Conservation (phyloP, 1,140 invertebrate species). For the Caenorhabditis tropicalis region DNA sequence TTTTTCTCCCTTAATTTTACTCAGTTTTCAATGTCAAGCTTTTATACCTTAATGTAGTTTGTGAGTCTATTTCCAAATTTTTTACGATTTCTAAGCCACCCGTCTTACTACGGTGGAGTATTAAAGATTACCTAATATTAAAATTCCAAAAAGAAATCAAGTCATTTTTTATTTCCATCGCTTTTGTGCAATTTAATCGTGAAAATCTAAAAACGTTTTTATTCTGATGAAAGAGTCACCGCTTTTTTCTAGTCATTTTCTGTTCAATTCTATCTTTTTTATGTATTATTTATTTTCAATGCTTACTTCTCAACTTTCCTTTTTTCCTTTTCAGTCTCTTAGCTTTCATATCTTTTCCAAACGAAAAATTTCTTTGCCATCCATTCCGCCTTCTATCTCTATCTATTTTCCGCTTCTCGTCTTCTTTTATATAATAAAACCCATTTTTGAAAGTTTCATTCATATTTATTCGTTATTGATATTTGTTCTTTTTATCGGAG, state of each 20-base stretch:
- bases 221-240: conserved; percentile 16
- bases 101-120: no score
- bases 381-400: neutral
- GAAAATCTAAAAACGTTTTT: no score
- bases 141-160: neutral
- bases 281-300: neutral
- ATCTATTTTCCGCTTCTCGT: neutral
- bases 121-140: no score
- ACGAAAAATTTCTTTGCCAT: neutral
- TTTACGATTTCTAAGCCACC: neutral
- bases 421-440: neutral
- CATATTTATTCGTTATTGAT: neutral
- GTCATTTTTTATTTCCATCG: neutral
- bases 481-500: no score
- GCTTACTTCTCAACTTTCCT: neutral
- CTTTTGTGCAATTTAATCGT: neutral
- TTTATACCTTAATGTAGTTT: neutral
- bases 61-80: neutral
- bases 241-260: neutral
- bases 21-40: neutral
- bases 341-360: neutral
- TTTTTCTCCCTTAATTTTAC: conserved; percentile 12
- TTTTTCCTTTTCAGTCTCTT: neutral
- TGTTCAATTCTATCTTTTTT: neutral
- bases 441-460: neutral